Conservation (phyloP, 2,113 vertebrate genomes). For the Manacus vitellinus region DNA sequence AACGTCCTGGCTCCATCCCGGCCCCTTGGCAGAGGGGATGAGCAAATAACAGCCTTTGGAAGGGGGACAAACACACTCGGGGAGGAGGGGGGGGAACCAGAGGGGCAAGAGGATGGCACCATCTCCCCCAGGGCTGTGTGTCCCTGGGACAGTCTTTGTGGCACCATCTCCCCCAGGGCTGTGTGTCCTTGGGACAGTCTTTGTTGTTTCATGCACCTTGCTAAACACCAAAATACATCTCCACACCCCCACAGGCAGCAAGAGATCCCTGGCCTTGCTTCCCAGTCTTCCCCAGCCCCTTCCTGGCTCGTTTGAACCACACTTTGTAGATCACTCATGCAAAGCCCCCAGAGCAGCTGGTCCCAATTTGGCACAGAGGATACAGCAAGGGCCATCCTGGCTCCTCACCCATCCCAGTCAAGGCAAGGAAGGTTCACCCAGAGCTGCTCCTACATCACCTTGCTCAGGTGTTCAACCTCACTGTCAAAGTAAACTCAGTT, state of each 20-base stretch:
- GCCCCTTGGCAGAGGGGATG: background rate
- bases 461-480: rapidly evolving
- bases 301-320: background rate
- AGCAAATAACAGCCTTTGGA: background rate
- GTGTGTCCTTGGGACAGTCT: background rate
- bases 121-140: background rate
- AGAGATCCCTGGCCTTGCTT: background rate
- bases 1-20: background rate
- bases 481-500: rapidly evolving
- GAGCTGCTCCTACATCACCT: background rate
- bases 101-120: background rate
- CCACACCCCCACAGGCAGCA: rapidly evolving
- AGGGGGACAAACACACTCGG: rapidly evolving
- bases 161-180: too few species aligned
- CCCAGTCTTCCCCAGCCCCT: background rate
- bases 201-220: background rate
- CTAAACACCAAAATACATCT: background rate
- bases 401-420: background rate
- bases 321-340: background rate
- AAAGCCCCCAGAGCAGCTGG: background rate
- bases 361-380: rapidly evolving
- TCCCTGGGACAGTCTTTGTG: background rate
- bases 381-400: background rate
- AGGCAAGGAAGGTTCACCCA: background rate
- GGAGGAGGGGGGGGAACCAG: too few species aligned